These are phyloP conservation scores for Mixornis gularis DNA, from an alignment of 2,113 vertebrate genomes.

Conservation along the genomic window DNA sequence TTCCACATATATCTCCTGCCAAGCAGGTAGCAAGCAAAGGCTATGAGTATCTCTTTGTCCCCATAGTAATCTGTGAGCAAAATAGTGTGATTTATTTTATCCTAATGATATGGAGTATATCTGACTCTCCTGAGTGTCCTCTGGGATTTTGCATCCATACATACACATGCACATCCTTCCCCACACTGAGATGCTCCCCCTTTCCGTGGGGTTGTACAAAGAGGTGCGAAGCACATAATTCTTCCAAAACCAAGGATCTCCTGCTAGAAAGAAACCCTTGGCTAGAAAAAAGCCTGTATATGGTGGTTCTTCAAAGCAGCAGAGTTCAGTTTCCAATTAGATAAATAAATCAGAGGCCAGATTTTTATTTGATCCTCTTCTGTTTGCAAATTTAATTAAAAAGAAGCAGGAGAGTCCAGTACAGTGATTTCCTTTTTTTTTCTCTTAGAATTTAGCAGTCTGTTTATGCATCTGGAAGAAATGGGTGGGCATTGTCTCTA, in stretches of 20 bases:
- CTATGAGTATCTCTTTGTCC: background rate
- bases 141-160: background rate
- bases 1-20: background rate
- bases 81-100: background rate
- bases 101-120: background rate
- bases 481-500: background rate
- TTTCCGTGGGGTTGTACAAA: background rate
- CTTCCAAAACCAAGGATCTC: background rate
- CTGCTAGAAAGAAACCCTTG: background rate
- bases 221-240: background rate
- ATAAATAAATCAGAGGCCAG: background rate
- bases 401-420: background rate
- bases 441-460: background rate
- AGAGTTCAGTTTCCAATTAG: background rate
- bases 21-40: background rate
- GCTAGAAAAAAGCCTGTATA: background rate
- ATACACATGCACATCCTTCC: background rate
- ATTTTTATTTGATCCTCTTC: background rate
- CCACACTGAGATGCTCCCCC: background rate
- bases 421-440: background rate
- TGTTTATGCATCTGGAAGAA: background rate
- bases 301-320: background rate
- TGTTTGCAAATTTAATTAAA: background rate
- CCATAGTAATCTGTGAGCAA: background rate
- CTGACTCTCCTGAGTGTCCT: background rate